Percentiles rank a stretch among this genome's conserved stretches.
Conservation (phyloP, 2,797 vertebrate species). For the Sebastolobus altivelis region DNA sequence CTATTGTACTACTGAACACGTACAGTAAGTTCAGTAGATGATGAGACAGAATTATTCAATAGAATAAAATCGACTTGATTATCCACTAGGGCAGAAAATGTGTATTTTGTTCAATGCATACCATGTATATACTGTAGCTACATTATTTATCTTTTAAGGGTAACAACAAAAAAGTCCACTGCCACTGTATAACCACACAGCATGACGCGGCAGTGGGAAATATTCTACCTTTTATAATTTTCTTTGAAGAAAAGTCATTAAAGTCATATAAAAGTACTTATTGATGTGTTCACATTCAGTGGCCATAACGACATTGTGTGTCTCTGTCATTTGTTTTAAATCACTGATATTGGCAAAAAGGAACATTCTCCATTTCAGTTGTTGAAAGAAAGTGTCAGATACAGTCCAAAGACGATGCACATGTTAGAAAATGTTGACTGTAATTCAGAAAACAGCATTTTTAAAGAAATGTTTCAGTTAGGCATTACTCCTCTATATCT, state of each 20-base stretch:
- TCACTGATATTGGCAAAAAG: background rate
- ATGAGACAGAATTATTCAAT: background rate
- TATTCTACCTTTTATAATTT: background rate
- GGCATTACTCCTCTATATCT: too few relatives aligned
- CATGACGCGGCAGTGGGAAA: background rate
- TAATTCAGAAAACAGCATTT: background rate
- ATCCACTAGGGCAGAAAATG: background rate
- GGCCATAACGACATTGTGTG: too few relatives aligned
- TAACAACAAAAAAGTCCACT: conserved; percentile 2
- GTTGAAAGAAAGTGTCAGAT: background rate
- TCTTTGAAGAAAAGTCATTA: background rate
- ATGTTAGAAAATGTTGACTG: background rate
- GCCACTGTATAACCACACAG: background rate
- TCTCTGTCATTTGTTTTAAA: background rate
- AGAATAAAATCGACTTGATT: background rate
- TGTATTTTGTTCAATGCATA: background rate
- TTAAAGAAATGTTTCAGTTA: too few relatives aligned
- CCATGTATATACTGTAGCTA: background rate
- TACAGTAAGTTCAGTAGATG: background rate
- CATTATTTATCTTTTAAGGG: conserved; percentile 19
- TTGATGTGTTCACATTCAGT: background rate
- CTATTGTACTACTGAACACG: background rate
- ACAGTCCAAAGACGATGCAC: background rate
- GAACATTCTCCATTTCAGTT: background rate
- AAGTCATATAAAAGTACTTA: background rate